These are phyloP conservation scores for Bovichtus diacanthus DNA, from an alignment of 2,797 vertebrate genomes.

Conservation along the genomic window DNA sequence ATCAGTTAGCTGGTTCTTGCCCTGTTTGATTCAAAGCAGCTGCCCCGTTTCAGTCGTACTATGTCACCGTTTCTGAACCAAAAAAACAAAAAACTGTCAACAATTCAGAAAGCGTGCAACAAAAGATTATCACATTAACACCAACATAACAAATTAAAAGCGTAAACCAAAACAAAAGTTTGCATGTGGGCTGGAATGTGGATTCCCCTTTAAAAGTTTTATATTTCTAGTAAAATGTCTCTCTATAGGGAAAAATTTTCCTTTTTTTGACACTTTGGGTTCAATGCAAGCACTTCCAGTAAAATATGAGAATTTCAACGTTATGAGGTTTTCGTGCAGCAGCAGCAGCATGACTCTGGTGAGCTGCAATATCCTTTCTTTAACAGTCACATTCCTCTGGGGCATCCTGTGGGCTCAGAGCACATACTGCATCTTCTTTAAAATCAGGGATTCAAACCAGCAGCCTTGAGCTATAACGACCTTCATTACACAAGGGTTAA, in stretches of 20 bases:
- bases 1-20: constrained; percentile 57
- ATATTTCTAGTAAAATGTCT: neutral
- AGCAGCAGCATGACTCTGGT: constrained; percentile 31
- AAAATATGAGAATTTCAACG: constrained; percentile 13
- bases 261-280: neutral
- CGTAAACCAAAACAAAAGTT: neutral
- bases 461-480: constrained; percentile 3
- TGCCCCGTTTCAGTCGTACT: constrained; percentile 19
- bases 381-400: constrained; percentile 44
- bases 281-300: neutral
- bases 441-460: constrained; percentile 32
- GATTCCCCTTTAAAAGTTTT: neutral
- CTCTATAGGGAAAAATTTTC: neutral
- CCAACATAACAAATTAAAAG: neutral
- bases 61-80: constrained; percentile 11
- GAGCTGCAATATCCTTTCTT: constrained; percentile 64
- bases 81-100: constrained; percentile 19
- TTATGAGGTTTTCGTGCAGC: constrained; percentile 48
- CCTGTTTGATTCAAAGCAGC: constrained; percentile 54
- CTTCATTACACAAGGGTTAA: constrained; percentile 1
- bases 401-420: constrained; percentile 44
- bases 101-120: constrained; percentile 17
- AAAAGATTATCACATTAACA: constrained; percentile 30
- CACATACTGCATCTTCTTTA: constrained; percentile 16
- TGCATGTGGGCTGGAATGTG: neutral